phyloP scores from a whole-genome alignment of 2,113 vertebrate genomes.

The Natator depressus region DNA sequence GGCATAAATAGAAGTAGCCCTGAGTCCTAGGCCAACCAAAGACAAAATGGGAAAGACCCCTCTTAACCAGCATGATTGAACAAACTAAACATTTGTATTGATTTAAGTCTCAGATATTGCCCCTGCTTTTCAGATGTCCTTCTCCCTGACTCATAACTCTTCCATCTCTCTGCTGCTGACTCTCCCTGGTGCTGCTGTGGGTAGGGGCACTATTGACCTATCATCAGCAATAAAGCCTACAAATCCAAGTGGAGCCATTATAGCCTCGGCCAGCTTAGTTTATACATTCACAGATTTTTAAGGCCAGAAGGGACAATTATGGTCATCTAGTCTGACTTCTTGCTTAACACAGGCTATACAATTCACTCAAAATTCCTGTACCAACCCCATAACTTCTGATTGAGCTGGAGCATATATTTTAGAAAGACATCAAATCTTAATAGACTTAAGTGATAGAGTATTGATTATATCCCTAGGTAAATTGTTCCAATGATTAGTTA shows the following conservation, averaged over 20 bases:
- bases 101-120: not conserved
- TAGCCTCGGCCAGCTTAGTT: not conserved
- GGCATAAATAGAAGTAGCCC: not conserved
- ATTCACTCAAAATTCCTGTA: not conserved
- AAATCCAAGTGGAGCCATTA: not conserved
- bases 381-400: not conserved
- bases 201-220: not conserved
- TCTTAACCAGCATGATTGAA: not conserved
- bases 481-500: not conserved
- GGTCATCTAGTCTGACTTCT: not conserved
- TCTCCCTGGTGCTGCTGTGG: not conserved
- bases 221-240: not conserved
- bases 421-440: not conserved
- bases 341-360: not conserved
- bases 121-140: not conserved
- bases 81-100: not conserved
- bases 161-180: not conserved
- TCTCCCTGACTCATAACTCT: not conserved
- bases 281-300: not conserved
- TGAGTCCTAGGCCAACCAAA: not conserved
- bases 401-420: not conserved
- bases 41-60: not conserved
- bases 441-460: not conserved
- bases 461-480: not conserved
- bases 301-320: not conserved